Percentiles rank a stretch among this genome's conserved stretches.
Conservation (phyloP, 2,888 invertebrate genomes). For the Lasioglossum figueresi region DNA sequence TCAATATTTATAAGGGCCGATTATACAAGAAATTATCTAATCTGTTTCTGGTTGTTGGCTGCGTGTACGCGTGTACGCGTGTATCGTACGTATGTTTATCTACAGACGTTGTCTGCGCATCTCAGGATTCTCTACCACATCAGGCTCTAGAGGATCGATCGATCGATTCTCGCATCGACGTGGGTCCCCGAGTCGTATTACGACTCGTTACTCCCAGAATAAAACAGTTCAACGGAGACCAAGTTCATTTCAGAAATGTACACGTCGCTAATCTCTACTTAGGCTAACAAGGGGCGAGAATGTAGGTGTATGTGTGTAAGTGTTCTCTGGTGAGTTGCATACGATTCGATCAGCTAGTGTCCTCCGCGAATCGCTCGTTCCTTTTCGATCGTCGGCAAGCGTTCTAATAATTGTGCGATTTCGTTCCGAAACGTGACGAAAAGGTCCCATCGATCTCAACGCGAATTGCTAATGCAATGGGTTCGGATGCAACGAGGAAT, state of each 20-base stretch:
- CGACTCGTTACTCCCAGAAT: constrained; percentile 38
- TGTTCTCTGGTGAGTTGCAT: neutral
- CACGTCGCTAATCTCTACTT: constrained; percentile 69
- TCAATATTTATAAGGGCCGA: constrained; percentile 79
- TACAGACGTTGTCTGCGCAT: constrained; percentile 67
- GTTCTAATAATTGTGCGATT: constrained; percentile 42
- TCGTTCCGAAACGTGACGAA: neutral
- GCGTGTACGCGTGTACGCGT: neutral
- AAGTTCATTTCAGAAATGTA: constrained; percentile 64
- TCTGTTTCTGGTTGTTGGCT: constrained; percentile 45
- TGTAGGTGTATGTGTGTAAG: neutral
- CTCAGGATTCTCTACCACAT: constrained; percentile 20
- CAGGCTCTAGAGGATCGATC: constrained; percentile 17
- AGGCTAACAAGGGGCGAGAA: constrained; percentile 48
- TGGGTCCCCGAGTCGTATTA: constrained; percentile 5
- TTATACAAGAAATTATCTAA: constrained; percentile 81
- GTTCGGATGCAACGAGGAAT: neutral
- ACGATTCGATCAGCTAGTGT: constrained; percentile 35
- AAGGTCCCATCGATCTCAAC: neutral
- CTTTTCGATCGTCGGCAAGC: constrained; percentile 21
- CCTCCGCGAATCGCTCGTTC: constrained; percentile 7
- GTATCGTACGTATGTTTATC: constrained; percentile 64
- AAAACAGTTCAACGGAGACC: constrained; percentile 39
- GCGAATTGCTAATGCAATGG: neutral
- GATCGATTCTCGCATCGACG: constrained; percentile 38